Conservation (phyloP, 2,113 vertebrate species). For the Larimichthys polyactis region DNA sequence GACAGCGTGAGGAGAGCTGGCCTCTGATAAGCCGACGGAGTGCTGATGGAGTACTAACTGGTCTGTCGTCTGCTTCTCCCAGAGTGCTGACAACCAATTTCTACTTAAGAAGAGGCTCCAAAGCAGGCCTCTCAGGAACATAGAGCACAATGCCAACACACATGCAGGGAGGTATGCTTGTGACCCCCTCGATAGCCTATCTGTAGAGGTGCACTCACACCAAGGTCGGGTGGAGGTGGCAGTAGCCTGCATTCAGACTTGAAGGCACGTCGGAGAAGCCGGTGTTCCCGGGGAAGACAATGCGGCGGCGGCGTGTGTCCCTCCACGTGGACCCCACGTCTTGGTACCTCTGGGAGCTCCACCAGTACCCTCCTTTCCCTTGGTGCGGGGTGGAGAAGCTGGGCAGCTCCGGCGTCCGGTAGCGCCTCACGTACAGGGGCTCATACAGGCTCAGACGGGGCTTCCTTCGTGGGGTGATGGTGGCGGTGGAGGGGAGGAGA, state of each 20-base stretch:
- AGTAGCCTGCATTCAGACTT: constrained; percentile 59
- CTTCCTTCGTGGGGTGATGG: constrained; percentile 46
- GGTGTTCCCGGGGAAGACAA: constrained; percentile 73
- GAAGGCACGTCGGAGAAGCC: constrained; percentile 68
- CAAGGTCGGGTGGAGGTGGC: constrained; percentile 56
- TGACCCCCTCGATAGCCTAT: not conserved
- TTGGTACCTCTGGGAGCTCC: constrained; percentile 65
- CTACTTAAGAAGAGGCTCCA: constrained; percentile 44
- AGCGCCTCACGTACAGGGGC: constrained; percentile 57
- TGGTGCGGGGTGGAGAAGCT: constrained; percentile 64
- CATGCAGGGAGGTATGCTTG: constrained; percentile 7
- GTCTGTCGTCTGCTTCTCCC: constrained; percentile 46
- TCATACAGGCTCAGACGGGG: constrained; percentile 56
- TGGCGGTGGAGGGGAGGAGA: not conserved
- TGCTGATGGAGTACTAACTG: constrained; percentile 58
- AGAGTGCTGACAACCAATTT: constrained; percentile 59
- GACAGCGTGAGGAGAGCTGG: constrained; percentile 51
- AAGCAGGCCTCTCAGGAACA: constrained; percentile 16
- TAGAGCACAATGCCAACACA: constrained; percentile 18
- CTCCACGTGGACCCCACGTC: constrained; percentile 60
- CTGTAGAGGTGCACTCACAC: constrained; percentile 52
- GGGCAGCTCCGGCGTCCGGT: constrained; percentile 42
- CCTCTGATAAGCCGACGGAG: constrained; percentile 60
- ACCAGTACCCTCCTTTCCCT: constrained; percentile 65
- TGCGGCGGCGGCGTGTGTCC: constrained; percentile 28